Evolutionary conservation across 2,113 vertebrate genomes (phyloP).

Genomic region (Pogona vitticeps): DNA sequence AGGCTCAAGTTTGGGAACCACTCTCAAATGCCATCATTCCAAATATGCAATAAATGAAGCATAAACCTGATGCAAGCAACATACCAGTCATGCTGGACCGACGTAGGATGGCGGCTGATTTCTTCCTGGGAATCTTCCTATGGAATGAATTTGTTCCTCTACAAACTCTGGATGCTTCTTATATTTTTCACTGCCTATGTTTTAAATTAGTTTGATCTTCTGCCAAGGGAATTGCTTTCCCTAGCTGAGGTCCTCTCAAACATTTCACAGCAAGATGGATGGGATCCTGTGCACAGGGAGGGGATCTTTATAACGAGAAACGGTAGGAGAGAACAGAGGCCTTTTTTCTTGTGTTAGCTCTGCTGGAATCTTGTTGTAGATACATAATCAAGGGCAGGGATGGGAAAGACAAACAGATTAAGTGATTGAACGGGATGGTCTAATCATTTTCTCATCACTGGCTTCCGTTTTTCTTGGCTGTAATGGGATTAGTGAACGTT

Average conservation of each 20-base stretch:
- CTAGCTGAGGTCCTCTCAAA: constrained; percentile 49
- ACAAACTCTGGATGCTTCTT: constrained; percentile 8
- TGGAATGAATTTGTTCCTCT: constrained; percentile 5
- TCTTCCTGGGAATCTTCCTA: neutral
- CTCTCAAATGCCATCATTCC: no score
- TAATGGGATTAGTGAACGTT: constrained; percentile 67
- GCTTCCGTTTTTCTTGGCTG: constrained; percentile 53
- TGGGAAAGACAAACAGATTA: constrained; percentile 68
- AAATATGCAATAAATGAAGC: constrained; percentile 56
- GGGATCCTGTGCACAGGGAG: constrained; percentile 56
- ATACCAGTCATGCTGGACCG: neutral
- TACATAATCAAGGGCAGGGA: constrained; percentile 64
- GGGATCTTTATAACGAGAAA: constrained; percentile 59
- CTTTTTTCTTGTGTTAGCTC: constrained; percentile 45
- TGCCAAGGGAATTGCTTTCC: constrained; percentile 54
- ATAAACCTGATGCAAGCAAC: constrained; percentile 40
- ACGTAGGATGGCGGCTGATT: neutral
- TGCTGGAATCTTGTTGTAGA: constrained; percentile 60
- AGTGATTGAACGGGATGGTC: constrained; percentile 68
- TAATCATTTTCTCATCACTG: constrained; percentile 60
- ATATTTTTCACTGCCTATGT: constrained; percentile 52
- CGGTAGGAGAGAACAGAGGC: constrained; percentile 60
- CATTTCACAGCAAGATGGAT: constrained; percentile 70
- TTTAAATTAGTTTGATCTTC: constrained; percentile 64
- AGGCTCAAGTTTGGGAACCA: no score